phyloP scores from a whole-genome alignment of 2,113 vertebrate genomes.

The Nibea albiflora region DNA sequence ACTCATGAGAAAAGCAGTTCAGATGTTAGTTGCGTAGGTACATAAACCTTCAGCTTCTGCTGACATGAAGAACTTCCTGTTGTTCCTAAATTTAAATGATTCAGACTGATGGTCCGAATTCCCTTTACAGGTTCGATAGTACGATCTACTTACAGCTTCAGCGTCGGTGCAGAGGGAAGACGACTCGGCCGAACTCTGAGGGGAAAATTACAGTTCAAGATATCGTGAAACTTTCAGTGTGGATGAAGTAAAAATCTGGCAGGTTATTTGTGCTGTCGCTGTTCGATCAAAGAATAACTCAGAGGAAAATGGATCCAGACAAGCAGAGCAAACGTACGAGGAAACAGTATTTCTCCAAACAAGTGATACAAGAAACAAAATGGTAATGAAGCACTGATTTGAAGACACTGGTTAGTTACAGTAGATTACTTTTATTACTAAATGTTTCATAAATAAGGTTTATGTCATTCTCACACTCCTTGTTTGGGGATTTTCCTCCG shows the following conservation, averaged over 20 bases:
- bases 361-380: neutral
- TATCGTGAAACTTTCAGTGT: neutral
- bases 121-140: neutral
- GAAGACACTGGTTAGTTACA: neutral
- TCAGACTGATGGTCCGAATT: neutral
- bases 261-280: neutral
- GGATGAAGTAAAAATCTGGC: neutral
- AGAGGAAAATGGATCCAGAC: neutral
- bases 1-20: neutral
- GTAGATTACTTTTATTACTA: slow-evolving; percentile 66
- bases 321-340: neutral
- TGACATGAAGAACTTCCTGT: no score
- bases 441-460: slow-evolving; percentile 52
- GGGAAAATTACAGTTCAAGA: neutral
- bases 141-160: slow-evolving; percentile 16
- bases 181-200: neutral
- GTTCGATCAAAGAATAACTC: neutral
- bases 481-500: neutral
- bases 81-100: neutral
- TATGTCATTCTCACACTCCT: neutral
- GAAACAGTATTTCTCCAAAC: no score
- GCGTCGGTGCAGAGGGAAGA: neutral
- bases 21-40: no score
- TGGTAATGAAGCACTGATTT: neutral
- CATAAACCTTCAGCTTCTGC: no score